A percentile compares a stretch with the other conserved stretches of the same genome.
Evolutionary conservation across 2,797 vertebrate species (phyloP).

Genomic region (Scarus forsteni): DNA sequence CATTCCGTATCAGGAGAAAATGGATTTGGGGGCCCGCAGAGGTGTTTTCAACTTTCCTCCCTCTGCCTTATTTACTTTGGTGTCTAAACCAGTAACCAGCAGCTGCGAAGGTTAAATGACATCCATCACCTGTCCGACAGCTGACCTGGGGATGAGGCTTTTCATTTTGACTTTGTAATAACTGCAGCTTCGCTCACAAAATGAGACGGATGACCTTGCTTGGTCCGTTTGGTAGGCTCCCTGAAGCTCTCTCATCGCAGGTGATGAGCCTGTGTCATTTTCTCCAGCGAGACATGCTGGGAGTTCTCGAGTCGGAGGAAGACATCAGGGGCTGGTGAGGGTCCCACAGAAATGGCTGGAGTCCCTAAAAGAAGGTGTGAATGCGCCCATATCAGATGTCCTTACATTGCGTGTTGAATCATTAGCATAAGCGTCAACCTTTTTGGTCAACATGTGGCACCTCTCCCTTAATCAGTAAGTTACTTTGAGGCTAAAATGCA

Average conservation of each 20-base stretch:
- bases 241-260: constrained; percentile 51
- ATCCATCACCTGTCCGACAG: constrained; percentile 77
- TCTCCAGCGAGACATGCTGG: constrained; percentile 9
- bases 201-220: constrained; percentile 80
- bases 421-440: no score
- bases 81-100: constrained; percentile 68
- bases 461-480: no score
- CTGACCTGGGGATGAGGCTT: constrained; percentile 75
- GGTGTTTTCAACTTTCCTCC: constrained; percentile 51
- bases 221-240: constrained; percentile 39
- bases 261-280: constrained; percentile 62
- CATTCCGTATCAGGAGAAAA: constrained; percentile 39
- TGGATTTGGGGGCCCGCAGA: constrained; percentile 31
- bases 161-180: constrained; percentile 82
- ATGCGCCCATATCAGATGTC: no score
- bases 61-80: constrained; percentile 64
- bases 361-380: no score
- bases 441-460: no score
- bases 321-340: background rate
- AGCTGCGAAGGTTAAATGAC: constrained; percentile 76
- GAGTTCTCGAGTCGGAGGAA: constrained; percentile 13
- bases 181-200: constrained; percentile 69
- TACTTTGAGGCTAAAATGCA: no score
- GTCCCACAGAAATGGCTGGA: background rate
- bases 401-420: no score